Conservation (phyloP, 2,113 vertebrate species). For the Amblyopsis rosae region DNA sequence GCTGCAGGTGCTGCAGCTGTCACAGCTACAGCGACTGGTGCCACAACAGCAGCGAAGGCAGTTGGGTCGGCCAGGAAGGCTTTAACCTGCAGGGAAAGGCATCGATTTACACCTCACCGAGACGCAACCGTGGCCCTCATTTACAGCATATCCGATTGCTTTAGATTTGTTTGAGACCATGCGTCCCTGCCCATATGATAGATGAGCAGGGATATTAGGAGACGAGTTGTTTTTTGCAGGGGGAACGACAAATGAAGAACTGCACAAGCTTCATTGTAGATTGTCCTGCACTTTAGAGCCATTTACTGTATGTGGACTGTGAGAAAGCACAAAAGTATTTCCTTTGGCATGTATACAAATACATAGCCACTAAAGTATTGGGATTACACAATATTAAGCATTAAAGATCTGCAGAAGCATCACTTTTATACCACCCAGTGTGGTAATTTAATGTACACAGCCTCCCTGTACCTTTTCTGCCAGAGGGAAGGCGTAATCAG, state of each 20-base stretch:
- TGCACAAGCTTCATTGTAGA: conserved; percentile 32
- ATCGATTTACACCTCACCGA: neutral
- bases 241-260: conserved; percentile 39
- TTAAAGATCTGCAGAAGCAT: fast-evolving
- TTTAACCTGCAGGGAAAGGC: conserved; percentile 78
- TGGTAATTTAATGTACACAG: too few species aligned
- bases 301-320: too few species aligned
- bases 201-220: conserved; percentile 20
- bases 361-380: too few species aligned
- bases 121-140: neutral
- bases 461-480: conserved; percentile 87
- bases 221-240: conserved; percentile 35
- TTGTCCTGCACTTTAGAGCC: conserved; percentile 12
- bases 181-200: conserved; percentile 1
- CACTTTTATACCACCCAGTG: too few species aligned
- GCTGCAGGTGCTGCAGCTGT: conserved; percentile 78
- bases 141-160: neutral
- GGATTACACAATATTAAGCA: too few species aligned
- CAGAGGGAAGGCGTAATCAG: conserved; percentile 92
- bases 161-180: conserved; percentile 28
- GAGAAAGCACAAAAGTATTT: too few species aligned
- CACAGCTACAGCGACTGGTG: conserved; percentile 71
- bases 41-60: conserved; percentile 82
- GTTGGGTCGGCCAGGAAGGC: conserved; percentile 94
- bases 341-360: too few species aligned